phyloP scores from a whole-genome alignment of 2,113 vertebrate species.

The Odontophorus gujanensis region DNA sequence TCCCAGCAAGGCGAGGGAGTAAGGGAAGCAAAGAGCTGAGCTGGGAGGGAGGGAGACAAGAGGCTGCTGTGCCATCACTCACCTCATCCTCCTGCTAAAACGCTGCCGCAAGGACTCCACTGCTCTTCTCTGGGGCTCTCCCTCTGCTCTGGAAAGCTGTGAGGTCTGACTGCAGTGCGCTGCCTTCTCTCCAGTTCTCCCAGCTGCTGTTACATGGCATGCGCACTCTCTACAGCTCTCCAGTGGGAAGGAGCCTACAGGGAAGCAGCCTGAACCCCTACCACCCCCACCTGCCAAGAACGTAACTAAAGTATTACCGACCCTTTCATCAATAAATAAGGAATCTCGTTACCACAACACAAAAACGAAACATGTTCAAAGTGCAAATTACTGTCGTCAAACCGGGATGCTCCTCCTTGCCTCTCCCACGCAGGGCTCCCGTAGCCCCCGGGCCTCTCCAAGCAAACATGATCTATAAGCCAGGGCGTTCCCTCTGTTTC shows the following conservation, averaged over 20 bases:
- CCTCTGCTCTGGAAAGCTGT: conserved; percentile 51
- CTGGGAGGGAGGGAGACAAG: background rate
- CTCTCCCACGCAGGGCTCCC: conserved; percentile 74
- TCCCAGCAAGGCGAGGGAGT: background rate
- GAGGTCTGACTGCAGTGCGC: conserved; percentile 25
- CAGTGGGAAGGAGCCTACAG: conserved; percentile 39
- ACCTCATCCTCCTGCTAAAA: conserved; percentile 55
- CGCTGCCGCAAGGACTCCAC: conserved; percentile 49
- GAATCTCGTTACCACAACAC: conserved; percentile 84
- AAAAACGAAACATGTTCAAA: conserved; percentile 84
- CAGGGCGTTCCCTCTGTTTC: conserved; percentile 74
- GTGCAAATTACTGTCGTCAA: conserved; percentile 83
- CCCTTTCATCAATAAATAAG: conserved; percentile 84
- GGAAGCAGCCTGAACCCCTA: conserved; percentile 63
- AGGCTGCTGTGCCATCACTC: conserved; percentile 22
- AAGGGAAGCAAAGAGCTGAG: background rate
- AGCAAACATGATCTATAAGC: conserved; percentile 74
- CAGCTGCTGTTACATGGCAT: conserved; percentile 43
- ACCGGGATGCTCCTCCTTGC: conserved; percentile 78
- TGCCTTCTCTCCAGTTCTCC: conserved; percentile 33
- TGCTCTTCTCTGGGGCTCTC: conserved; percentile 41
- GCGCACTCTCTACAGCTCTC: conserved; percentile 24
- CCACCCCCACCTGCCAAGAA: conserved; percentile 59
- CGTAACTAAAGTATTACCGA: conserved; percentile 76
- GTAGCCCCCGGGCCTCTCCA: conserved; percentile 71